These are phyloP conservation scores for Myotis brandtii DNA, from an alignment of 2,113 vertebrate species.

Conservation along the genomic window DNA sequence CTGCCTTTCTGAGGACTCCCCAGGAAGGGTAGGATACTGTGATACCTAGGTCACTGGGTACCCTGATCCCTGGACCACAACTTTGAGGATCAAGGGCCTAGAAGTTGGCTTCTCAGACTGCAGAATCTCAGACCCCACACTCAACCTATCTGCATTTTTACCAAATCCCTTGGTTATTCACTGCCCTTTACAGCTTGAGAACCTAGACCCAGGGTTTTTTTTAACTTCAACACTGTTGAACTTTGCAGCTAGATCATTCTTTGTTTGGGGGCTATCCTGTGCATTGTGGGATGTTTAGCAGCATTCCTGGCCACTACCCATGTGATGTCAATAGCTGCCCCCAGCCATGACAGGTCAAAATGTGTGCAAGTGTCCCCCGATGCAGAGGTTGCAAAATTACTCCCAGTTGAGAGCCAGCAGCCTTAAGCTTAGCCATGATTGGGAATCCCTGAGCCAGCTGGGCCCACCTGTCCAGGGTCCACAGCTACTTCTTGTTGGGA, in stretches of 20 bases:
- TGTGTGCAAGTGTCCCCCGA: background rate
- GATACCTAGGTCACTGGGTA: background rate
- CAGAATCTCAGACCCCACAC: background rate
- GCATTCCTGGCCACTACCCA: no score
- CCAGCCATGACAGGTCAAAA: background rate
- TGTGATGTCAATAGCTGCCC: background rate
- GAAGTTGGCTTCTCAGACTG: background rate
- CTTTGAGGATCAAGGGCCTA: background rate
- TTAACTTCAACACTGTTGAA: background rate
- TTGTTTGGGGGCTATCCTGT: background rate
- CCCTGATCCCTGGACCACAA: background rate
- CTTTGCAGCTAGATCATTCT: background rate
- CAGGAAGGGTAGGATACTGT: background rate
- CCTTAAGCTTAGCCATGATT: background rate
- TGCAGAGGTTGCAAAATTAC: background rate
- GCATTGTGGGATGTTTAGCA: background rate
- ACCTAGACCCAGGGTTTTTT: background rate
- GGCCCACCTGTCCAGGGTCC: background rate
- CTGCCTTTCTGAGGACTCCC: background rate
- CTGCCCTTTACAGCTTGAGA: background rate
- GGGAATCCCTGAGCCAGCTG: background rate
- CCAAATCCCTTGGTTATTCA: background rate
- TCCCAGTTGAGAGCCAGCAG: background rate
- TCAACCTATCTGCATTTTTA: background rate
- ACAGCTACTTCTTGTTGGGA: background rate